A percentile compares a stretch with the other conserved stretches of the same genome.
phyloP scores from a whole-genome alignment of 2,797 vertebrate genomes.

The Myripristis jacobus region DNA sequence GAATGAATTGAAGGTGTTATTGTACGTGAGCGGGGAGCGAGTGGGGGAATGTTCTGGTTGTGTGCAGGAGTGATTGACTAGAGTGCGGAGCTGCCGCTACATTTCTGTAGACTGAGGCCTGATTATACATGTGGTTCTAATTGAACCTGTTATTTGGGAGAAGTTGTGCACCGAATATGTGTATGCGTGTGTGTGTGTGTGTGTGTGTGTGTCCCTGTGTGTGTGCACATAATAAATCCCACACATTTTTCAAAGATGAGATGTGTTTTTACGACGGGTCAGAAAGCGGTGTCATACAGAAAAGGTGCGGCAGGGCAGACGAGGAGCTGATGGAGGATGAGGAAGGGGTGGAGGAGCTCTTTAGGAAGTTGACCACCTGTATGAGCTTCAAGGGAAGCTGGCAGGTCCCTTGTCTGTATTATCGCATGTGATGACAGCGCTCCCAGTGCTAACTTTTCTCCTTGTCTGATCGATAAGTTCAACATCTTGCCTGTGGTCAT shows the following conservation, averaged over 20 bases:
- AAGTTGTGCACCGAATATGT: conserved; percentile 65
- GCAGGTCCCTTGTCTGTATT: conserved; percentile 6
- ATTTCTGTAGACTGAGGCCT: conserved; percentile 72
- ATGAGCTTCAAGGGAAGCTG: conserved; percentile 4
- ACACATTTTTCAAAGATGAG: conserved; percentile 78
- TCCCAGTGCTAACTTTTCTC: conserved; percentile 8
- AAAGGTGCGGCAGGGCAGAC: conserved; percentile 30
- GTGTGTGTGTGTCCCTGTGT: conserved; percentile 21
- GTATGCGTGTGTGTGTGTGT: conserved; percentile 23
- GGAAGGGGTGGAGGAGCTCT: conserved; percentile 29
- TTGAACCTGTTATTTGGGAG: conserved; percentile 83
- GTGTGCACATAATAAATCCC: conserved; percentile 70
- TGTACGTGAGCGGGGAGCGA: conserved; percentile 37
- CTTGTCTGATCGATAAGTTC: conserved; percentile 44
- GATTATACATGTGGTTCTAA: conserved; percentile 88
- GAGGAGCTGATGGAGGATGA: background rate
- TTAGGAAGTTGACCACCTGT: conserved; percentile 61
- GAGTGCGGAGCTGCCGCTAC: conserved; percentile 66
- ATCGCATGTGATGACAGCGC: conserved; percentile 41
- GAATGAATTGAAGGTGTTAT: conserved; percentile 50
- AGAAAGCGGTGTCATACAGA: conserved; percentile 53
- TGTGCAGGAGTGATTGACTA: conserved; percentile 67
- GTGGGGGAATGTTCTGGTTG: conserved; percentile 42
- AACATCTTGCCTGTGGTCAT: conserved; percentile 46
- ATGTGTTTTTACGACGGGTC: conserved; percentile 67